Evolutionary conservation across 2,888 invertebrate species (phyloP).

Genomic region (Harmothoe impar): DNA sequence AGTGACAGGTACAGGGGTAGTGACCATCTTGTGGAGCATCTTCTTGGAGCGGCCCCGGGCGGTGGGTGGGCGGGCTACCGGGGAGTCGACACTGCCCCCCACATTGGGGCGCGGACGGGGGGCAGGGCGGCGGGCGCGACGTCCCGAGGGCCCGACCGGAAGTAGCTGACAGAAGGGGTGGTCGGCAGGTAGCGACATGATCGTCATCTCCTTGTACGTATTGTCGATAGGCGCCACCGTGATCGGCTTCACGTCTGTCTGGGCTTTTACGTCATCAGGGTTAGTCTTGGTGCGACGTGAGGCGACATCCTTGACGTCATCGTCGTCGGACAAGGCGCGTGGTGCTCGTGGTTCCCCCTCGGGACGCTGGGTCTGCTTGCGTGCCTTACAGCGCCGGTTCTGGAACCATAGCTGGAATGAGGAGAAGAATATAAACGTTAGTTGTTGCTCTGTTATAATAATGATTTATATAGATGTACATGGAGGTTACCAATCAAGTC

Average conservation of each 20-base stretch:
- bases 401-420: constrained; percentile 27
- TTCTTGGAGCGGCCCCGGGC: neutral
- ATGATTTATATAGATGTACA: neutral
- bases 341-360: neutral
- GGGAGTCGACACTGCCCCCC: neutral
- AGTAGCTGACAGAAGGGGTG: constrained; percentile 49
- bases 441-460: neutral
- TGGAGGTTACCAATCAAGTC: neutral
- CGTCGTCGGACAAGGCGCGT: neutral
- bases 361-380: neutral
- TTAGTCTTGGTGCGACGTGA: neutral
- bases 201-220: neutral
- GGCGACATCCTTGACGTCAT: neutral
- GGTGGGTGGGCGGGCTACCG: neutral
- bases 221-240: neutral
- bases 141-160: neutral
- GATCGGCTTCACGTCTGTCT: neutral
- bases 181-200: constrained; percentile 1
- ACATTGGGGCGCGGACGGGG: neutral
- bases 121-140: neutral
- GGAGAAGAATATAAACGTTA: neutral
- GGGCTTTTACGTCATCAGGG: neutral
- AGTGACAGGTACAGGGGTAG: neutral
- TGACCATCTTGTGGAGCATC: neutral
- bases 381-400: neutral